Base-by-base conservation (phyloP, 2,888 invertebrate species). In the Lasioglossum calceatum region DNA sequence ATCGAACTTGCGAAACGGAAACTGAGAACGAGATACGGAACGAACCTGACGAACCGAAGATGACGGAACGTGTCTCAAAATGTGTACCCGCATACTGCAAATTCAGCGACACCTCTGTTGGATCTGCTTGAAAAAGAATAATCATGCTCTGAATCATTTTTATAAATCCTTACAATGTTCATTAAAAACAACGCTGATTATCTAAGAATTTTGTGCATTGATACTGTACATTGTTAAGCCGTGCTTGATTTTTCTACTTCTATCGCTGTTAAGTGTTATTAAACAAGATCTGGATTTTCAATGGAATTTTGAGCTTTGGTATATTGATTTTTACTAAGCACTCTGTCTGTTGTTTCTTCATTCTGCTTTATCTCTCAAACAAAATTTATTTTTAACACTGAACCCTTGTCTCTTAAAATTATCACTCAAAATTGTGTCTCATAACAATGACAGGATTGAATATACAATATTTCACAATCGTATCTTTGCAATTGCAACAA, bases 21-120 rank as follows among this genome's bases (percentile, higher is more conserved):
- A 67, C 39, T 2, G 84, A 82, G 10, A 77, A 54, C 64, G 79
- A 79, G 61, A 77, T 72, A 23, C 67, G 54, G 19, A 70, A 39
- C 72, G 75, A 84, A 1, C 64, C 23, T 1, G 67, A 61, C 0
- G 79, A 84, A 42, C 23, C 10, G 3, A 74, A 82, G 36, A 72
- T 75, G 4, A 16, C 32, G 32, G 50, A 64, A 39, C 87, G 39
- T 2, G 4, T 50, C 16, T 77, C 85, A 12, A 86, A 82, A 77
- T 70, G 70, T 5, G 27, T 14, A 3, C 86, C 88, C 23, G 90
- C 92, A 4, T 67, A 74, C 12, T 81, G 82, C 47, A 92, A 91
- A 77, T 71, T 77, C 79, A 93, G 90, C 87, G 90, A 92, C 16
- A 87, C 89, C 4, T 90, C 91, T 2, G 81, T 84, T 0, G 85